Evolutionary conservation across 2,888 invertebrate species (phyloP).

Genomic region (Cephalotes varians): DNA sequence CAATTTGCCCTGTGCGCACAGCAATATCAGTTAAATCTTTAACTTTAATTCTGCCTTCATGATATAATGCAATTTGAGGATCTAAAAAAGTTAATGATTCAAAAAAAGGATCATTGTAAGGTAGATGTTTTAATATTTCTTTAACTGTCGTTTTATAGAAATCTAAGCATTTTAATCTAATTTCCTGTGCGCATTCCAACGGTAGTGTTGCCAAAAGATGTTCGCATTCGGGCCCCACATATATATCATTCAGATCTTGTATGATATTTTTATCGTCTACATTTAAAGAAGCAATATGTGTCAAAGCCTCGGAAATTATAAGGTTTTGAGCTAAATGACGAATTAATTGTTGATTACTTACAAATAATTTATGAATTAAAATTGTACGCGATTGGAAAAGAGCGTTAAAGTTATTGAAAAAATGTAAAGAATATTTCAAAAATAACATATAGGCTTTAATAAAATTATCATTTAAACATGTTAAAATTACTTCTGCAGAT

Average conservation of each 20-base stretch:
- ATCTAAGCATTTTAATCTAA: not conserved
- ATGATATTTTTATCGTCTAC: not conserved
- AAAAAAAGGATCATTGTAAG: not conserved
- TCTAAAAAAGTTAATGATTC: not conserved
- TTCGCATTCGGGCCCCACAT: not conserved
- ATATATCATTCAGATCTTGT: not conserved
- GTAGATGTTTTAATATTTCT: not conserved
- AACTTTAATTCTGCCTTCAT: not conserved
- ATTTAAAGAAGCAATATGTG: not conserved
- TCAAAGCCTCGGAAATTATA: not conserved
- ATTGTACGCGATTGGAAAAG: conserved; percentile 1
- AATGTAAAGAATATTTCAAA: not conserved
- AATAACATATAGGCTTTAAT: not conserved
- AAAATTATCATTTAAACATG: not conserved
- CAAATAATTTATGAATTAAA: conserved; percentile 24
- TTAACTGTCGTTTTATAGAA: not conserved
- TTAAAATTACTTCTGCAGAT: not conserved
- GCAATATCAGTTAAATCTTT: not conserved
- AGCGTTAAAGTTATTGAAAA: conserved; percentile 12
- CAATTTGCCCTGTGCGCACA: not conserved
- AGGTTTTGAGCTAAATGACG: not conserved
- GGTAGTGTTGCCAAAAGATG: not conserved
- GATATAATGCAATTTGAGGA: not conserved
- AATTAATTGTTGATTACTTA: not conserved
- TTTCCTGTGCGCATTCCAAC: not conserved